phyloP scores from a whole-genome alignment of 1,140 invertebrate species.

The Conus betulinus region DNA sequence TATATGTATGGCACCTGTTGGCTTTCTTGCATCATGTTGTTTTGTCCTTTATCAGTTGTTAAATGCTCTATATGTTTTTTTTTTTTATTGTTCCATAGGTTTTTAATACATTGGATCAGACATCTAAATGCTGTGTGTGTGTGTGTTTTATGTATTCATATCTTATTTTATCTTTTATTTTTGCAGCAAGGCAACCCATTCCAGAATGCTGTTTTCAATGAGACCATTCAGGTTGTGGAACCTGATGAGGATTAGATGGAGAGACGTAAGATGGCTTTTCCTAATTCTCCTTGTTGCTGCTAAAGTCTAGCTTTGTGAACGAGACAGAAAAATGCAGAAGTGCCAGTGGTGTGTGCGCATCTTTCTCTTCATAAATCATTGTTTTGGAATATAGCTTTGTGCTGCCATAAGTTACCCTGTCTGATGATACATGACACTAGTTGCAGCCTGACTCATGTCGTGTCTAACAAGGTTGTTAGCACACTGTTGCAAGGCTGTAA shows the following conservation, averaged over 20 bases:
- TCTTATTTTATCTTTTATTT: constrained; percentile 25
- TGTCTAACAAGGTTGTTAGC: neutral
- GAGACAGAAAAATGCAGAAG: too few relatives aligned
- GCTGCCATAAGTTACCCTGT: too few relatives aligned
- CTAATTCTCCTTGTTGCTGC: too few relatives aligned
- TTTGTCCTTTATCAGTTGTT: too few relatives aligned
- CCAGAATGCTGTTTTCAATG: constrained; percentile 97
- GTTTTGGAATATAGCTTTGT: neutral
- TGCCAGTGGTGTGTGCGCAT: too few relatives aligned
- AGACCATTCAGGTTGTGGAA: constrained; percentile 98
- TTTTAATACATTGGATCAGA: too few relatives aligned
- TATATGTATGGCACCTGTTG: too few relatives aligned
- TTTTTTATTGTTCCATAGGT: too few relatives aligned
- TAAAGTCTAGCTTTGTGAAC: too few relatives aligned
- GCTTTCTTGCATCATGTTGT: too few relatives aligned
- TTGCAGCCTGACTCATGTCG: neutral
- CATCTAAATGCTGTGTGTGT: too few relatives aligned
- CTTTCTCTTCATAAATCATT: neutral
- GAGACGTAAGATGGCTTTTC: constrained; percentile 84
- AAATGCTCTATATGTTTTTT: too few relatives aligned
- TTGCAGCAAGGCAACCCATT: constrained; percentile 83
- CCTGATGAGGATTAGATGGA: constrained; percentile 96
- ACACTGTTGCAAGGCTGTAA: neutral
- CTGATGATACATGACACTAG: neutral
- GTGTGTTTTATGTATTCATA: neutral